These are phyloP conservation scores for Leiothrix lutea DNA, from an alignment of 2,113 vertebrate species.

Conservation along the genomic window DNA sequence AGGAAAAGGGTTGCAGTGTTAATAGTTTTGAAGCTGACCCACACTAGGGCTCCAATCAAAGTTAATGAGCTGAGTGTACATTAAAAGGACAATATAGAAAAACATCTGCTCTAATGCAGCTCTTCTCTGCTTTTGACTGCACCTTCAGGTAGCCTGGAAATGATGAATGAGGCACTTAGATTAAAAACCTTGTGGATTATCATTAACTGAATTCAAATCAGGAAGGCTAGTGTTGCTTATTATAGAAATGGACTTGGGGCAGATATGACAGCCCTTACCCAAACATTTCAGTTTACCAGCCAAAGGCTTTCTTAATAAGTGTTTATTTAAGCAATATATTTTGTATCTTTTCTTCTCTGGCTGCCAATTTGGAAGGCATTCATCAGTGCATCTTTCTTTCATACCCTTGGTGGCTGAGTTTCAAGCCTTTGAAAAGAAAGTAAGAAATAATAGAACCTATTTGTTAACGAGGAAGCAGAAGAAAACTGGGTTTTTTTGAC, in stretches of 20 bases:
- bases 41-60: neutral
- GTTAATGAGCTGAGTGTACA: slow-evolving; percentile 14
- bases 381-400: neutral
- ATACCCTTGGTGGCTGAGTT: neutral
- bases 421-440: neutral
- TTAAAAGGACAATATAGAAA: neutral
- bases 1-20: neutral
- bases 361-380: neutral
- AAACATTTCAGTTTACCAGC: neutral
- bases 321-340: neutral
- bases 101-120: neutral
- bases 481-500: neutral
- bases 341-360: neutral
- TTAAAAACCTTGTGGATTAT: neutral
- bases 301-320: neutral
- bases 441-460: neutral
- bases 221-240: neutral
- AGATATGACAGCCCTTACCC: neutral
- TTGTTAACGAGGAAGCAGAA: neutral
- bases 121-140: slow-evolving; percentile 20
- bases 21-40: neutral
- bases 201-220: neutral
- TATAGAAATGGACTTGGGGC: neutral
- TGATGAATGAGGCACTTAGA: slow-evolving; percentile 24
- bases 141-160: slow-evolving; percentile 1